Evolutionary conservation across 2,113 vertebrate genomes (phyloP).

Genomic region (Rhea pennata): DNA sequence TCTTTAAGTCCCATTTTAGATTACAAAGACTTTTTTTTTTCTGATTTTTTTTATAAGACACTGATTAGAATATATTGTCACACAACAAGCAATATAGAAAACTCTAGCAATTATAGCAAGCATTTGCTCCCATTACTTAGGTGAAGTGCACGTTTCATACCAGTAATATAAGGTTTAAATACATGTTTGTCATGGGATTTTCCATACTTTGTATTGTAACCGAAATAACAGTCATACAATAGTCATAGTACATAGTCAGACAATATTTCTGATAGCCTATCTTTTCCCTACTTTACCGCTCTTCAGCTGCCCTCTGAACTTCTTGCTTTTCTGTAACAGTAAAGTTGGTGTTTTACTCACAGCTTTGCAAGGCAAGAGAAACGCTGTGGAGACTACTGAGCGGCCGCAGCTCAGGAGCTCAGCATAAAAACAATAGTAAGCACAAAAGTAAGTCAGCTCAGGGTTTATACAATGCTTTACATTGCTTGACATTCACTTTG

Average conservation of each 20-base stretch:
- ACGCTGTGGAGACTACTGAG: background rate
- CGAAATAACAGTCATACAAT: background rate
- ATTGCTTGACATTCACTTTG: background rate
- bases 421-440: background rate
- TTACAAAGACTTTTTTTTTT: background rate
- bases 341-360: background rate
- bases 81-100: background rate
- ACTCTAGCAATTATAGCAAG: background rate
- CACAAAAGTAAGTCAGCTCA: background rate
- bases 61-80: background rate
- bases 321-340: background rate
- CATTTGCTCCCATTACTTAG: background rate
- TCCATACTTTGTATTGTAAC: background rate
- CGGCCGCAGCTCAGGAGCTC: background rate
- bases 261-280: background rate
- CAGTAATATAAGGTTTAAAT: background rate
- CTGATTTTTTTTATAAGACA: background rate
- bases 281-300: background rate
- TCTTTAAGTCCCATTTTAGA: background rate
- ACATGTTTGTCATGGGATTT: background rate
- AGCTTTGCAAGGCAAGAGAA: background rate
- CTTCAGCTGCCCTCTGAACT: background rate
- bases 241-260: too few relatives aligned
- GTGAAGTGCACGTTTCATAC: background rate
- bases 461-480: background rate